Percentiles rank a stretch among this genome's conserved stretches.
phyloP scores from a whole-genome alignment of 2,113 vertebrate species.

The Rynchops niger region DNA sequence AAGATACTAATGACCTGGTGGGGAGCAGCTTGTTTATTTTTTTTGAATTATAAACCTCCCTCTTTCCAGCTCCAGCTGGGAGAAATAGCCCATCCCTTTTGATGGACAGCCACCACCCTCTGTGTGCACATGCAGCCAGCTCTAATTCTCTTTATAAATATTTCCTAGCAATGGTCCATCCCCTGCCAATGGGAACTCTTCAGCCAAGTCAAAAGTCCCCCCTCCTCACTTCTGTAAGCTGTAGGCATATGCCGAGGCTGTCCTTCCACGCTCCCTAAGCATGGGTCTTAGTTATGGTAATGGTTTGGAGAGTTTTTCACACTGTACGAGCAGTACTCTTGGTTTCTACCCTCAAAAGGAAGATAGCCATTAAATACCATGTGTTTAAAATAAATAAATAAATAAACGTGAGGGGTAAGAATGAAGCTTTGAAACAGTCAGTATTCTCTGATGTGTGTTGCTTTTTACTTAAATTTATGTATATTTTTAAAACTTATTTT shows the following conservation, averaged over 20 bases:
- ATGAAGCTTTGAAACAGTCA: not conserved
- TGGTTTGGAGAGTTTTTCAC: not conserved
- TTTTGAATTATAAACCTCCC: not conserved
- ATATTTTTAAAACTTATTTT: not conserved
- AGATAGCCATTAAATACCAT: not conserved
- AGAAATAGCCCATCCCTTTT: not conserved
- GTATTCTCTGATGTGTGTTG: not conserved
- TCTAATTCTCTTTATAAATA: not conserved
- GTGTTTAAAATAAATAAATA: not conserved
- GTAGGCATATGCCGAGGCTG: not conserved
- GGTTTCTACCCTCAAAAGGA: not conserved
- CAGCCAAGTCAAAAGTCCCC: not conserved
- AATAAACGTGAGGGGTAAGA: not conserved
- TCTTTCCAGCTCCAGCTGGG: not conserved
- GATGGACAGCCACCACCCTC: not conserved
- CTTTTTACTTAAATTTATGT: not conserved
- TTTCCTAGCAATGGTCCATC: not conserved
- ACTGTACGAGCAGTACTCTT: not conserved
- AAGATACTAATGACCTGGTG: not conserved
- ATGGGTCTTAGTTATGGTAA: not conserved
- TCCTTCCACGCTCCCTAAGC: not conserved
- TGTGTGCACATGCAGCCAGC: not conserved
- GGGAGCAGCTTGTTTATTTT: not conserved
- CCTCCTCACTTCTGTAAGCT: not conserved
- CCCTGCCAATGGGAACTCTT: not conserved